Conservation (phyloP, 2,113 vertebrate species). For the Grus americana region DNA sequence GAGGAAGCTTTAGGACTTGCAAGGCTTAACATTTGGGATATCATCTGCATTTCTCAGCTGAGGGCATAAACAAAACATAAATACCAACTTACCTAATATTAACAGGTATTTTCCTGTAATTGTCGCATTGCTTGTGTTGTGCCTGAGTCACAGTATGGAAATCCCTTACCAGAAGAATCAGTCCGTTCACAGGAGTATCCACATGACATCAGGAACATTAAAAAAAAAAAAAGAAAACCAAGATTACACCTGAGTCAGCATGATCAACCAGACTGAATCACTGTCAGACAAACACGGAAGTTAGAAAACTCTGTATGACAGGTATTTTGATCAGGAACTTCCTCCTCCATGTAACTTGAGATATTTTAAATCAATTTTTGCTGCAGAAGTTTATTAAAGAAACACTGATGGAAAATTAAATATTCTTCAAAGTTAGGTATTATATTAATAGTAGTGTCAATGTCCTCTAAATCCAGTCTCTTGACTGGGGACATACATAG, state of each 20-base stretch:
- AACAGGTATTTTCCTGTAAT: neutral
- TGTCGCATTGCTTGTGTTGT: neutral
- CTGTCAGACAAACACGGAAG: constrained; percentile 24
- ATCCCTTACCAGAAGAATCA: neutral
- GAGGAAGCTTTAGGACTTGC: neutral
- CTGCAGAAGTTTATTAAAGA: neutral
- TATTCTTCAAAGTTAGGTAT: neutral
- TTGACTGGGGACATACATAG: neutral
- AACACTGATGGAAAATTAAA: neutral
- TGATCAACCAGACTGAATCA: constrained; percentile 13
- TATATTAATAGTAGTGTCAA: neutral
- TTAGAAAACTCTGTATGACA: neutral
- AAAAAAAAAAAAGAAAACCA: neutral
- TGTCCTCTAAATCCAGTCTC: neutral
- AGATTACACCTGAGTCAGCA: neutral
- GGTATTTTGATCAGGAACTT: neutral
- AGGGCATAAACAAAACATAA: neutral
- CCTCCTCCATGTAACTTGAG: neutral
- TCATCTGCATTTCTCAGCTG: neutral
- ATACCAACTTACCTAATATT: neutral
- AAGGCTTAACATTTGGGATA: neutral
- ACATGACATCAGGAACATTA: neutral
- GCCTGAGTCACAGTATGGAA: neutral
- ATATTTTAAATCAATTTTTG: neutral
- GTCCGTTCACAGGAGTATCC: neutral